Conservation (phyloP, 2,888 invertebrate genomes). For the Caenorhabditis sulstoni region DNA sequence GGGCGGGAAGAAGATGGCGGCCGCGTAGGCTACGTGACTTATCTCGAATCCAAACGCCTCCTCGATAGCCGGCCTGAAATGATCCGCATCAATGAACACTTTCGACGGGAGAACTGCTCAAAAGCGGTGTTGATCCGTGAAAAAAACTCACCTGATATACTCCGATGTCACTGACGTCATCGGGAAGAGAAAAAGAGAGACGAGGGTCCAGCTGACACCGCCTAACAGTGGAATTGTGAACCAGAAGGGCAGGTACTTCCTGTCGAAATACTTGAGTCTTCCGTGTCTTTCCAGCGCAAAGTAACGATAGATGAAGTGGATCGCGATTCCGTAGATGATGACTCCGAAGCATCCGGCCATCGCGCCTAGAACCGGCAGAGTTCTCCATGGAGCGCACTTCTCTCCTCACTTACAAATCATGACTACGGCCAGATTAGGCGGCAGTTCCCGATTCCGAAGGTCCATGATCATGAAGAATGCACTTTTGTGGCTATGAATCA, state of each 20-base stretch:
- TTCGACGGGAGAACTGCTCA: too few species aligned
- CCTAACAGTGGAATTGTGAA: slow-evolving; percentile 23
- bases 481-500: slow-evolving; percentile 33
- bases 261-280: slow-evolving; percentile 30
- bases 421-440: slow-evolving; percentile 3
- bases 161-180: slow-evolving; percentile 22
- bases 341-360: slow-evolving; percentile 53
- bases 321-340: slow-evolving; percentile 39
- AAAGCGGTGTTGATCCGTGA: too few species aligned
- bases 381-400: not conserved
- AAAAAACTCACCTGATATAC: slow-evolving; percentile 43
- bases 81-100: not conserved
- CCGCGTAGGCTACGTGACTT: slow-evolving; percentile 32
- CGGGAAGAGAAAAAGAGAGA: slow-evolving; percentile 33
- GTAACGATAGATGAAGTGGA: slow-evolving; percentile 50
- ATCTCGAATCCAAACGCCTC: slow-evolving; percentile 30
- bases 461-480: slow-evolving; percentile 51
- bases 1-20: slow-evolving; percentile 30
- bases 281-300: slow-evolving; percentile 44
- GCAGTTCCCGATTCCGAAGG: slow-evolving; percentile 11
- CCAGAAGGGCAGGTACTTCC: slow-evolving; percentile 34
- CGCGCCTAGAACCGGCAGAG: slow-evolving; percentile 3
- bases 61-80: slow-evolving; percentile 21
- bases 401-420: slow-evolving; percentile 29
- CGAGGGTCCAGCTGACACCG: slow-evolving; percentile 34